A percentile compares a stretch with the other conserved stretches of the same genome.
Conservation (phyloP, 2,113 vertebrate genomes). For the Podiceps cristatus region DNA sequence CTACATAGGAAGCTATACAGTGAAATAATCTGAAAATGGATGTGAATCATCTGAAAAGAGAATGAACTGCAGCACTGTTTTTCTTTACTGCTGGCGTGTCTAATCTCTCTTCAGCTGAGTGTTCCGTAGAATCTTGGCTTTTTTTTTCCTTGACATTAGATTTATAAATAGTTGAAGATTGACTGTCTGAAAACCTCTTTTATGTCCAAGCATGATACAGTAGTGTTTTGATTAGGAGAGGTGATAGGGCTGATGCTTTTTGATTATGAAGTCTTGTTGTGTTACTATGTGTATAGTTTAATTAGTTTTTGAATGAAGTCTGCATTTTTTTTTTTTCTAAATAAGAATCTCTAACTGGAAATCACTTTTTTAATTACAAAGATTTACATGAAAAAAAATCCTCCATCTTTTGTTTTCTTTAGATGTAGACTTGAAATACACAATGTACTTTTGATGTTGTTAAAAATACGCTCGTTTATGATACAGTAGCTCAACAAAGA, state of each 20-base stretch:
- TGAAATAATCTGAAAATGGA: not conserved
- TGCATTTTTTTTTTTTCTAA: not conserved
- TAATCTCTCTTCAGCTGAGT: not conserved
- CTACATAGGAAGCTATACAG: not conserved
- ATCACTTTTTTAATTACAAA: not conserved
- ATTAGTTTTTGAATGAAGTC: not conserved
- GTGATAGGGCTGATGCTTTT: not conserved
- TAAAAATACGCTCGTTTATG: not conserved
- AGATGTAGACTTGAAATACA: not conserved
- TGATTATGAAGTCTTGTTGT: not conserved
- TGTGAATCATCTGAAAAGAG: not conserved
- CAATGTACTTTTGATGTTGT: not conserved
- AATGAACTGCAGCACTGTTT: not conserved
- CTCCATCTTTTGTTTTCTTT: not conserved
- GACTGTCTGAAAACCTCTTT: not conserved
- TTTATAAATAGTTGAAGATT: not conserved
- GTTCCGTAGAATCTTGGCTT: not conserved
- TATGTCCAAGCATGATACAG: not conserved
- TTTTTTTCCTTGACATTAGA: not conserved
- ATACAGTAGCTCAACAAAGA: not conserved
- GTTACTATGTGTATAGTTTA: not conserved
- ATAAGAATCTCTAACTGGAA: not conserved
- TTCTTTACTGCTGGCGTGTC: not conserved
- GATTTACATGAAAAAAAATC: not conserved
- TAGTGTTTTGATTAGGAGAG: constrained; percentile 8